phyloP scores from a whole-genome alignment of 2,797 vertebrate species.

The Sebastes miniatus region DNA sequence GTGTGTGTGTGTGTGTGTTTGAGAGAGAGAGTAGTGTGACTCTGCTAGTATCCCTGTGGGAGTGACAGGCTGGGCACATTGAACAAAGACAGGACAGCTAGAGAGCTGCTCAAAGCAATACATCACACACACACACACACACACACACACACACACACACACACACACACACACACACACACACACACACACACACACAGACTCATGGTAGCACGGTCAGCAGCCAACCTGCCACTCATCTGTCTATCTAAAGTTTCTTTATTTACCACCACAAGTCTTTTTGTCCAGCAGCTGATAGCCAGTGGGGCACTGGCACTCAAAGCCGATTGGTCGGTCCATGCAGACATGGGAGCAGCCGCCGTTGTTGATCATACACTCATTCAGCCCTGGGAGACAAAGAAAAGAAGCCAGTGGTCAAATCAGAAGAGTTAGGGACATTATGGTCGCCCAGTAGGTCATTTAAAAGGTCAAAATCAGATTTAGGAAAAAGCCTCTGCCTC shows the following conservation, averaged over 20 bases:
- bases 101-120: slow-evolving; percentile 26
- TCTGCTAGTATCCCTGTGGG: slow-evolving; percentile 31
- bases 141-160: neutral
- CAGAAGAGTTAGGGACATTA: neutral
- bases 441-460: neutral
- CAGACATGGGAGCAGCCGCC: slow-evolving; percentile 98
- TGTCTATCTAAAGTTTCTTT: slow-evolving; percentile 48
- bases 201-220: neutral
- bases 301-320: slow-evolving; percentile 92
- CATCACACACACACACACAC: neutral
- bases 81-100: slow-evolving; percentile 29
- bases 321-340: slow-evolving; percentile 92
- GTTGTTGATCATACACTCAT: slow-evolving; percentile 94
- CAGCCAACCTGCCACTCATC: slow-evolving; percentile 11
- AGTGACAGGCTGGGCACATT: slow-evolving; percentile 18
- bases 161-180: neutral
- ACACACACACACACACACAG: neutral
- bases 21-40: neutral
- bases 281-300: slow-evolving; percentile 96
- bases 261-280: slow-evolving; percentile 96
- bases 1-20: no score
- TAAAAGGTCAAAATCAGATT: neutral
- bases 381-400: slow-evolving; percentile 83
- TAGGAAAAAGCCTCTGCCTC: neutral
- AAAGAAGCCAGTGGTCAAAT: slow-evolving; percentile 16